A percentile compares a stretch with the other conserved stretches of the same genome.
These are phyloP conservation scores for Sebastes aleutianus DNA, from an alignment of 2,797 vertebrate genomes.

Conservation along the genomic window DNA sequence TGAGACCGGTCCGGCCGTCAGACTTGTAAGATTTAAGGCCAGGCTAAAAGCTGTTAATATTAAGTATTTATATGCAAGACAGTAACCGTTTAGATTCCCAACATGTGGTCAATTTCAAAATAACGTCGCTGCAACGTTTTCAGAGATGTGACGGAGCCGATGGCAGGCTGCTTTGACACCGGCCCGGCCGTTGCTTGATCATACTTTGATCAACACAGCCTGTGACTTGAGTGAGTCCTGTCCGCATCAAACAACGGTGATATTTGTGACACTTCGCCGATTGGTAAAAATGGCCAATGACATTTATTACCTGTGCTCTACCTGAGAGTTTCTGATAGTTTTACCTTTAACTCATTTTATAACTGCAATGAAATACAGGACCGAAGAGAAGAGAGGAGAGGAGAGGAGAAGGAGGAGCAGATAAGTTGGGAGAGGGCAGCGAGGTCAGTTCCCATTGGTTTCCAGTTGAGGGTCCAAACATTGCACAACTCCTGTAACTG, in stretches of 20 bases:
- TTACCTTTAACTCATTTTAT: not conserved
- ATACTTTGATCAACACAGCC: too few species aligned
- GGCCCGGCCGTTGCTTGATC: too few species aligned
- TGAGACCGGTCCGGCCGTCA: too few species aligned
- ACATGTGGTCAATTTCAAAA: not conserved
- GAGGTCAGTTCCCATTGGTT: slow-evolving; percentile 55
- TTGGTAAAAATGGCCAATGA: not conserved
- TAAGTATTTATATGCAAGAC: not conserved
- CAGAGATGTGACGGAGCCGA: too few species aligned
- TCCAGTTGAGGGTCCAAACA: slow-evolving; percentile 55
- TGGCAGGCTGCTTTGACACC: too few species aligned
- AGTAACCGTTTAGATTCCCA: not conserved
- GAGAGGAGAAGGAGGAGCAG: not conserved
- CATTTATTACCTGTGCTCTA: not conserved
- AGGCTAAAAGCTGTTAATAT: too few species aligned
- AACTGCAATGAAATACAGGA: not conserved
- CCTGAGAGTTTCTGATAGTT: not conserved
- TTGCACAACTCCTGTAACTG: slow-evolving; percentile 67
- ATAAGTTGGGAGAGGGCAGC: slow-evolving; percentile 19
- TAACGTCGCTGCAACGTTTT: not conserved
- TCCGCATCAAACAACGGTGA: not conserved
- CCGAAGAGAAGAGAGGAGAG: not conserved
- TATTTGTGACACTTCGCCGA: not conserved
- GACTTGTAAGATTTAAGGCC: too few species aligned
- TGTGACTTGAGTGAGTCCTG: too few species aligned